Evolutionary conservation across 2,888 invertebrate genomes (phyloP), one percentile per base, ranked within the genome.

Genomic region (Pollenia griseotomentosa): DNA sequence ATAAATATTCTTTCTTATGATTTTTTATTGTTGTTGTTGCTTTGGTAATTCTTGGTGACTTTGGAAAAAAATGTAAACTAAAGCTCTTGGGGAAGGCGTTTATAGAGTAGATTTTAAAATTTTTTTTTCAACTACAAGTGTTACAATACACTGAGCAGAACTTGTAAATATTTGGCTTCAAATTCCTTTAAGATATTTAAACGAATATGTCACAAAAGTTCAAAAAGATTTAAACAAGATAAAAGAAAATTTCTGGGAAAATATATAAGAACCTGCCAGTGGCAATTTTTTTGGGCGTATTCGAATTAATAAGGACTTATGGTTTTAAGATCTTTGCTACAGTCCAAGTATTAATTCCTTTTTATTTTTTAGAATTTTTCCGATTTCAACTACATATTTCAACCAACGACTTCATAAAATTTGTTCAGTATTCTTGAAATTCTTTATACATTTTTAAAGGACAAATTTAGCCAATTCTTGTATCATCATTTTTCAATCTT

Each of bases 391-490:
- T 0, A 33, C 33, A 33, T 33, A 33, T 33, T 33, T 33, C 33
- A 33, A 6, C 6, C 33, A 33, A 33, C 33, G 0, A 4, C 6
- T 33, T 5, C 33, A 33, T 33, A 33, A 33, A 48, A 55, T 77
- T 83, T 40, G 48, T 63, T 48, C 40, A 65, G 70, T 83, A 71
- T 55, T 42, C 5, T n/a, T 23, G 16, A 9, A 12, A 19, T 40
- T 75, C 4, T 51, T 46, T 8, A 65, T 46, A 57, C 11, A 59
- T 63, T 63, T 10, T 8, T 55, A 70, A 71, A 77, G 83, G 83
- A 83, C 77, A 83, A 83, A 83, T 71, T 83, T 77, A 71, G 63
- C 77, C 77, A 77, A 77, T 71, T 77, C 55, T 83, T 44, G 33
- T 83, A 83, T 83, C 77, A 77, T 46, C 48, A 71, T 83, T 48